A percentile compares a stretch with the other conserved stretches of the same genome.
phyloP scores from a whole-genome alignment of 2,888 invertebrate genomes.

The Synanthedon vespiformis region DNA sequence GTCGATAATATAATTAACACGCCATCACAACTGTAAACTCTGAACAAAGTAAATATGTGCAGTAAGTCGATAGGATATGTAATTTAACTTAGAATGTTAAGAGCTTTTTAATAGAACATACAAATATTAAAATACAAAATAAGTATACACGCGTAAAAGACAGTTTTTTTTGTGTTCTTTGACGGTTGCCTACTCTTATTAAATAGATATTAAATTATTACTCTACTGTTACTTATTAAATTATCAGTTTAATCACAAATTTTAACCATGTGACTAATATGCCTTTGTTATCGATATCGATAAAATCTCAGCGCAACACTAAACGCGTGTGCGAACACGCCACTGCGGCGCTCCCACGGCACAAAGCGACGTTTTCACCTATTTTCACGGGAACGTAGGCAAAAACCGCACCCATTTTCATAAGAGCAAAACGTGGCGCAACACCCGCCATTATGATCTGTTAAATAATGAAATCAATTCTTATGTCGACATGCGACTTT shows the following conservation, averaged over 20 bases:
- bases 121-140: no score
- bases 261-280: not conserved
- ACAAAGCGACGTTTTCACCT: constrained; percentile 55
- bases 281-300: constrained; percentile 14
- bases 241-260: not conserved
- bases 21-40: no score
- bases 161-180: no score
- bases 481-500: constrained; percentile 16
- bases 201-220: no score
- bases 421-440: constrained; percentile 30
- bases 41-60: no score
- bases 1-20: no score
- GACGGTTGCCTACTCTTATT: no score
- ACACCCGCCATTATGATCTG: constrained; percentile 26
- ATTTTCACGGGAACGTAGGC: constrained; percentile 42
- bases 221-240: no score
- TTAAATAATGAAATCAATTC: constrained; percentile 36
- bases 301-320: constrained; percentile 19
- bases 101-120: no score
- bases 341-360: constrained; percentile 42
- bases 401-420: constrained; percentile 48
- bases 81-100: no score
- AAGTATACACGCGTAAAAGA: no score
- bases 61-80: no score
- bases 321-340: constrained; percentile 25